Conservation (phyloP, 2,113 vertebrate species). For the Microtus ochrogaster region DNA sequence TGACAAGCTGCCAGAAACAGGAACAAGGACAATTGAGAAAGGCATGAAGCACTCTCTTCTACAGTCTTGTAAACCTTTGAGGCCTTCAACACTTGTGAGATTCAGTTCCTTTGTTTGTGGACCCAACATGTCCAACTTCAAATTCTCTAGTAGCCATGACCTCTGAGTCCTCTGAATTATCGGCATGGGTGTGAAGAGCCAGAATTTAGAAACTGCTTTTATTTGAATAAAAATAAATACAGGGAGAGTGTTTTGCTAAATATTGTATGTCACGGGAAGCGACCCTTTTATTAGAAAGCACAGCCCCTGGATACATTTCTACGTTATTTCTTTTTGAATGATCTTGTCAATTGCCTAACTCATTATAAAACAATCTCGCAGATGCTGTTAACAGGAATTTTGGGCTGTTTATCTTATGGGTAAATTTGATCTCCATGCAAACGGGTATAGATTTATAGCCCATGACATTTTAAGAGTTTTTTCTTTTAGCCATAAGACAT, state of each 20-base stretch:
- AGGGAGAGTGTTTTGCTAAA: constrained; percentile 10
- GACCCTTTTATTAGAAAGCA: constrained; percentile 63
- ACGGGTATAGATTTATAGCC: background rate
- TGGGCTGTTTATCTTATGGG: constrained; percentile 49
- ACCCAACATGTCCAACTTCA: background rate
- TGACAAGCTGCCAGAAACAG: background rate
- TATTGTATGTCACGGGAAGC: constrained; percentile 22
- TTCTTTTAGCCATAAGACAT: constrained; percentile 38
- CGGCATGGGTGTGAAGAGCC: background rate
- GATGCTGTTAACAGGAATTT: constrained; percentile 48
- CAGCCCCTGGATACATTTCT: background rate
- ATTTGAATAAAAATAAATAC: constrained; percentile 56
- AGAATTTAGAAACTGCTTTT: background rate
- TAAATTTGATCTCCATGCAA: background rate
- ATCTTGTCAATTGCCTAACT: constrained; percentile 56
- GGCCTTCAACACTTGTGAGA: background rate
- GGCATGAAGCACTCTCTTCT: background rate
- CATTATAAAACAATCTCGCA: constrained; percentile 69
- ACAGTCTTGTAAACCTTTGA: background rate
- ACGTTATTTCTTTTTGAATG: constrained; percentile 63
- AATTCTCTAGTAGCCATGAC: background rate
- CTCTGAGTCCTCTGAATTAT: background rate
- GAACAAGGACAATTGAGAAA: background rate
- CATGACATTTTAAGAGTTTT: background rate
- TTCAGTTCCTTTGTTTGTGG: constrained; percentile 9